Evolutionary conservation across 1,140 invertebrate species (phyloP), one percentile per base, ranked within the genome.

Genomic region (Drusus annulatus): DNA sequence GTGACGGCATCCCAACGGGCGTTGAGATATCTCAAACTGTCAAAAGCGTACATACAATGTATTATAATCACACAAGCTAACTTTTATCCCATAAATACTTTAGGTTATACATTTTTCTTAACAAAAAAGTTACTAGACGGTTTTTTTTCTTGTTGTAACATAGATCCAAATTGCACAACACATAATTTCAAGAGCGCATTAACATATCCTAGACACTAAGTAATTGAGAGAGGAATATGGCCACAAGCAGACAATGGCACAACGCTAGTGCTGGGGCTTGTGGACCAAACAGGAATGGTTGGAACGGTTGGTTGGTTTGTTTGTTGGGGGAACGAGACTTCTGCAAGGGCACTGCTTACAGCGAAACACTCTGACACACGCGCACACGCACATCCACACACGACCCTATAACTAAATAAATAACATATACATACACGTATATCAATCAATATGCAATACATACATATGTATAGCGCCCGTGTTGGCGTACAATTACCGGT

Each of bases 251-350:
- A 60, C 52, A 13, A 6, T 25, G 45, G n/a, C n/a, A n/a, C n/a
- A n/a, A n/a, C n/a, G n/a, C n/a, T n/a, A n/a, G n/a, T n/a, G n/a
- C n/a, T n/a, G n/a, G n/a, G n/a, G n/a, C n/a, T 17, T 31, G 15
- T 6, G 36, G 25, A 45, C 62, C 76, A 78, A 16, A 65, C 77
- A 80, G 80, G 82, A 81, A 79, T 81, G 82, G 82, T 79, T 63
- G 36, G 36, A 45, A 45, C 36, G 36, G 36, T 45, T 45, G 36
- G 36, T 45, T 45, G 36, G 36, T 45, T 45, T 45, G 8, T 45
- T 31, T 68, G 82, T 77, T 50, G 76, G 79, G 82, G 80, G 79
- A 77, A 78, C 80, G 82, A 83, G 82, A 83, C 82, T 83, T 83
- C 82, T 83, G 82, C 80, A 81, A 69, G 78, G 80, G 68, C 77